phyloP scores from a whole-genome alignment of 1,140 invertebrate genomes.

The Lordiphosa collinella region DNA sequence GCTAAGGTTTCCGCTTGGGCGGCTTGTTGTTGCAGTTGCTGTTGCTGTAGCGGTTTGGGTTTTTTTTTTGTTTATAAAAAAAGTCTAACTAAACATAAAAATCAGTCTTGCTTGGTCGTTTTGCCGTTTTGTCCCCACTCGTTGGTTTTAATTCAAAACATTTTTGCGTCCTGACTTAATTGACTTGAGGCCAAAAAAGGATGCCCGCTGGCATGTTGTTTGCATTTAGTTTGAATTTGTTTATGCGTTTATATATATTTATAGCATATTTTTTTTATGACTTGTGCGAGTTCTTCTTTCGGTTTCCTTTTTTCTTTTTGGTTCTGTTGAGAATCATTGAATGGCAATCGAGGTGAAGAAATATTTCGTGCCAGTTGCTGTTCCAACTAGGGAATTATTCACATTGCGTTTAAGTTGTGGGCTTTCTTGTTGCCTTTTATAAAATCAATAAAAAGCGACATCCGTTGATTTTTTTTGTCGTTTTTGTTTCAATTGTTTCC shows the following conservation, averaged over 20 bases:
- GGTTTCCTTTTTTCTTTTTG: constrained; percentile 3
- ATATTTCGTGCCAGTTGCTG: constrained; percentile 47
- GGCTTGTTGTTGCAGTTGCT: constrained; percentile 19
- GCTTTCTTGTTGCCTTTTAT: constrained; percentile 43
- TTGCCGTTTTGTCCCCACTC: constrained; percentile 17
- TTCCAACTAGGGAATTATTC: constrained; percentile 65
- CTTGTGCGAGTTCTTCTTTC: neutral
- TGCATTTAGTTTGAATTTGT: constrained; percentile 41
- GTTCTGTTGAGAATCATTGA: constrained; percentile 25
- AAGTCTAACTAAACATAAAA: constrained; percentile 72
- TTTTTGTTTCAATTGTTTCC: constrained; percentile 30
- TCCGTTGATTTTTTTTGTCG: constrained; percentile 43
- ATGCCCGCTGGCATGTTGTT: constrained; percentile 7
- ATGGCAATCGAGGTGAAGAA: constrained; percentile 1
- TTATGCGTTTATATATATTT: constrained; percentile 64
- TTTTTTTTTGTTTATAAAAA: constrained; percentile 25
- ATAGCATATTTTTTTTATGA: constrained; percentile 53
- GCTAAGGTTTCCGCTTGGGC: constrained; percentile 43
- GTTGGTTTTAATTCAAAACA: constrained; percentile 11
- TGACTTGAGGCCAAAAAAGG: neutral
- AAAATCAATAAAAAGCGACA: constrained; percentile 68
- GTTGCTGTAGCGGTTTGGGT: constrained; percentile 11
- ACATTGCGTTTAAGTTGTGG: constrained; percentile 59
- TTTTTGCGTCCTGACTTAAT: constrained; percentile 7
- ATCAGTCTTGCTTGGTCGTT: constrained; percentile 62